phyloP scores from a whole-genome alignment of 64 coral and sea anemone genomes.

The Acropora yongei region DNA sequence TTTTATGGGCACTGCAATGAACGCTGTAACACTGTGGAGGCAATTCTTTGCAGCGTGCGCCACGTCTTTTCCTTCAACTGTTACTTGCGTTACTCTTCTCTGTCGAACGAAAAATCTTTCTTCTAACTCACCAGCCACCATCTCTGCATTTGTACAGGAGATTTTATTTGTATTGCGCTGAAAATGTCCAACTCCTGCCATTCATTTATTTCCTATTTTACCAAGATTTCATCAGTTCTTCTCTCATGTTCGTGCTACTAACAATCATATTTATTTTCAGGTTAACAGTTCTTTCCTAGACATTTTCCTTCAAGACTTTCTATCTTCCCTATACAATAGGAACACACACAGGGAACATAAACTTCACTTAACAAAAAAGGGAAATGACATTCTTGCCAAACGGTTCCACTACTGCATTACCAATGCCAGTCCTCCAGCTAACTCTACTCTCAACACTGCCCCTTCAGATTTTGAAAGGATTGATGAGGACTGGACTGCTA shows the following conservation, averaged over 20 bases:
- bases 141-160: too few species aligned
- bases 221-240: too few species aligned
- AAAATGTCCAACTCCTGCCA: too few species aligned
- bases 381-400: neutral
- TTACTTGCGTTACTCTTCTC: neutral
- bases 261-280: too few species aligned
- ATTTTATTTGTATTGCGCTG: too few species aligned
- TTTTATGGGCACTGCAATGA: too few species aligned
- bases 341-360: neutral
- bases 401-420: neutral
- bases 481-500: neutral
- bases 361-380: neutral
- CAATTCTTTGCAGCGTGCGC: slow-evolving; percentile 1
- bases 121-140: too few species aligned
- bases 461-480: neutral
- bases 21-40: slow-evolving; percentile 11
- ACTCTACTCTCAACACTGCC: neutral
- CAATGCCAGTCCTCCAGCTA: neutral
- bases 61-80: neutral
- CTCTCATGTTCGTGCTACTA: too few species aligned
- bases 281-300: too few species aligned
- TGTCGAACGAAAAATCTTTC: neutral
- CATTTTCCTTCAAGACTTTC: too few species aligned
- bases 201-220: too few species aligned
- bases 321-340: neutral